Base-by-base conservation (phyloP, 2,888 invertebrate genomes). In the Eumacrocentrus americanus region DNA sequence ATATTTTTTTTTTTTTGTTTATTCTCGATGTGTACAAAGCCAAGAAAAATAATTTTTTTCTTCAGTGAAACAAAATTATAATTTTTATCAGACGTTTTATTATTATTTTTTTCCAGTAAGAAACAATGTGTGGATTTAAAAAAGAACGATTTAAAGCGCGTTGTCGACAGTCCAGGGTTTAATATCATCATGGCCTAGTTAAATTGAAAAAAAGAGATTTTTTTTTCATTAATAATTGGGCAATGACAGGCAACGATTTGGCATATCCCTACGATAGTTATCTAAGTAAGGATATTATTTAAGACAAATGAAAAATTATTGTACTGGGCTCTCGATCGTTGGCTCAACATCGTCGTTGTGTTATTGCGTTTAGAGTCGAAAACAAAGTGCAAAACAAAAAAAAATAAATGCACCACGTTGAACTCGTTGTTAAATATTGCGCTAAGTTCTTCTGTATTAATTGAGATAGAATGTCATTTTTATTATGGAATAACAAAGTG, bases 191-290 rank as follows among this genome's bases (percentile, higher is more conserved):
- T 18, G 42, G 42, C 42, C 20, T 42, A 18, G 11, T 20, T n/a
- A 11, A 12, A 40, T 16, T 40, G 38, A 16, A 42, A 2, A 16
- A 42, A 35, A 4, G 2, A 35, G n/a, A 4, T 11, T 29, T 20
- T 6, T 25, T 11, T 44, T 16, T 16, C 23, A 11, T 14, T 52
- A 40, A 48, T 44, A 40, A 51, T 58, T 18, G 14, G 54, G 48
- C 42, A 52, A 48, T 52, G 38, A 63, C 23, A 40, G 63, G 61
- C 67, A 68, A 65, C 62, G 57, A 66, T 67, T 71, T 64, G 57
- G 68, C 68, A 69, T 69, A 71, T 70, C 67, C 62, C 61, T 69
- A 58, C 64, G 60, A 70, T 69, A 63, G 62, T 69, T 66, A 67
- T 62, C 62, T 60, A 46, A 55, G 52, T 58, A 22, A 52, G 53